phyloP scores from a whole-genome alignment of 2,888 invertebrate genomes.

The Embidobia sp. region DNA sequence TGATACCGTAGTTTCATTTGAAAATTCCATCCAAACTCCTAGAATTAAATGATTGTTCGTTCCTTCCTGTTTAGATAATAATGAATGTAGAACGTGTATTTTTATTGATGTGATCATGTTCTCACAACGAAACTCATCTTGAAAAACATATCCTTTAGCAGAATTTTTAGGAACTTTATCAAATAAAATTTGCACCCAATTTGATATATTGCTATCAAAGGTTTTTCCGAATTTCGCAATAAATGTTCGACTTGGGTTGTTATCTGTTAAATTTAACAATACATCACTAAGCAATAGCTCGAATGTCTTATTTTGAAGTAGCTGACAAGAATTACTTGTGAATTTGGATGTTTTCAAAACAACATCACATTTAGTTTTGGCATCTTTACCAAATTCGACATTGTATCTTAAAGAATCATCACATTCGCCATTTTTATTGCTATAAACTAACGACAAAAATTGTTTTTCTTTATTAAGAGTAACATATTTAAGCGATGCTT shows the following conservation, averaged over 20 bases:
- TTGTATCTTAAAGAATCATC: conserved; percentile 68
- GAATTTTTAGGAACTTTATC: conserved; percentile 74
- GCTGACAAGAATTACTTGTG: conserved; percentile 72
- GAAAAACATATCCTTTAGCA: conserved; percentile 68
- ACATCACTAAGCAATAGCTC: conserved; percentile 70
- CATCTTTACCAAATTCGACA: conserved; percentile 76
- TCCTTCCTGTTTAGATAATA: conserved; percentile 71
- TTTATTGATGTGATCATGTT: conserved; percentile 76
- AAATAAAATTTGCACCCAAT: conserved; percentile 83
- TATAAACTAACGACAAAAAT: conserved; percentile 76
- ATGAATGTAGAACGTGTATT: conserved; percentile 75
- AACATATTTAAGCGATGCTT: conserved; percentile 66
- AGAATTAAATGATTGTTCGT: conserved; percentile 74
- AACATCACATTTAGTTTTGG: conserved; percentile 74
- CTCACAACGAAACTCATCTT: conserved; percentile 74
- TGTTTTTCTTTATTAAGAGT: conserved; percentile 69
- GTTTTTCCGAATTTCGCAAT: conserved; percentile 83
- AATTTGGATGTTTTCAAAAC: conserved; percentile 72
- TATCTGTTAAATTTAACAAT: conserved; percentile 73
- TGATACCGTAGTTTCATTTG: conserved; percentile 70
- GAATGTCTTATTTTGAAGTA: conserved; percentile 76
- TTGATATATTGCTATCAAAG: conserved; percentile 76
- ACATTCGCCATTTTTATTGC: conserved; percentile 73
- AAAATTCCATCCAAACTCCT: conserved; percentile 73
- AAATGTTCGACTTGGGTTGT: conserved; percentile 71